These are phyloP conservation scores for Scolanthus callimorphus DNA, from an alignment of 92 coral and sea anemone species.

Conservation along the genomic window DNA sequence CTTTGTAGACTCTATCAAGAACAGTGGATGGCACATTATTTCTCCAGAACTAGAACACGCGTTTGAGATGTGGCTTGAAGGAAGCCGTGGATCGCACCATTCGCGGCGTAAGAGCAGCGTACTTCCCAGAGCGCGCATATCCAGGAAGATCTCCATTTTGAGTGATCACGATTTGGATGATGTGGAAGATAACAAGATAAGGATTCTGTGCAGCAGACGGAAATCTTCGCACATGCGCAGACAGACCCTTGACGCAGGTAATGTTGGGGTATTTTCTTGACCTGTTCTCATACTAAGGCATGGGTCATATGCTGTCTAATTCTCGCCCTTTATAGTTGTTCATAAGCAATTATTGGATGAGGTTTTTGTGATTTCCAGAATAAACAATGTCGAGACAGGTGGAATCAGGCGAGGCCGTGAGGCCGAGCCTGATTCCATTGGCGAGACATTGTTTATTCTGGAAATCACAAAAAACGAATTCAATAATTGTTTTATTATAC, in stretches of 20 bases:
- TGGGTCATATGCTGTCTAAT: too few species aligned
- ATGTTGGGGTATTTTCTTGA: too few species aligned
- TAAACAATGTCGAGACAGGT: too few species aligned
- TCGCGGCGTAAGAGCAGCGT: neutral
- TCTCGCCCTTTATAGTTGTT: too few species aligned
- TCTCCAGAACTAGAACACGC: constrained; percentile 43
- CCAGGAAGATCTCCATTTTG: constrained; percentile 10
- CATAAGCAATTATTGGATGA: too few species aligned
- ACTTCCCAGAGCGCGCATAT: neutral
- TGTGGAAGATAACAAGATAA: constrained; percentile 23
- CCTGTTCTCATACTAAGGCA: too few species aligned
- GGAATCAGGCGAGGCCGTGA: too few species aligned
- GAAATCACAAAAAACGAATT: too few species aligned
- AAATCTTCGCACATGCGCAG: neutral
- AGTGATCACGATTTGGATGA: neutral
- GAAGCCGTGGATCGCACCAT: neutral
- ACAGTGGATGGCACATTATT: constrained; percentile 24
- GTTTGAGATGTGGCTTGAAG: constrained; percentile 42
- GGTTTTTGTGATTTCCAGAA: too few species aligned
- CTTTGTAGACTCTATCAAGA: constrained; percentile 9
- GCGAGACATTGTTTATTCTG: too few species aligned
- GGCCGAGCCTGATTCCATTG: too few species aligned
- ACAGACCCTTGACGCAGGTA: neutral
- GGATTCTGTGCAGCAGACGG: constrained; percentile 12
- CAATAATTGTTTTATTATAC: too few species aligned